Evolutionary conservation across 1,140 invertebrate genomes (phyloP).

Genomic region (Heliconius himera): DNA sequence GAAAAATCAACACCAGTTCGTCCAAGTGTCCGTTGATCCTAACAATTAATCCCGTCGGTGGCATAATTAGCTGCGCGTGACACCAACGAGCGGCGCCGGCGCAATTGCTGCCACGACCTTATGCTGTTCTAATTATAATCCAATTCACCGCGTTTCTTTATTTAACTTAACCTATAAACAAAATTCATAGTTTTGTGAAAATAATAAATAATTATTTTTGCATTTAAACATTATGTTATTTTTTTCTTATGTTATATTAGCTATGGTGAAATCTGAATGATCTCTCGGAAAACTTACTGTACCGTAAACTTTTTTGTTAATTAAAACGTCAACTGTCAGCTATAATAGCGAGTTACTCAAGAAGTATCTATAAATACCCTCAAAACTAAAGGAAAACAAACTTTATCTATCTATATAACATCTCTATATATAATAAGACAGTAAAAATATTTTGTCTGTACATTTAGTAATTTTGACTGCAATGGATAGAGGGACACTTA

Average conservation of each 20-base stretch:
- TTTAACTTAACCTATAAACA: constrained; percentile 8
- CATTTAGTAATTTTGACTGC: too few relatives aligned
- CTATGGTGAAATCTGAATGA: too few relatives aligned
- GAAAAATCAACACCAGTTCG: neutral
- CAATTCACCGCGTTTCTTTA: constrained; percentile 18
- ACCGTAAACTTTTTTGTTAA: too few relatives aligned
- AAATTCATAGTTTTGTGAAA: neutral
- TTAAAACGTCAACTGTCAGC: too few relatives aligned
- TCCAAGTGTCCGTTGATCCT: constrained; percentile 39
- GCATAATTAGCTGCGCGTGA: constrained; percentile 55
- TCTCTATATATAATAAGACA: too few relatives aligned
- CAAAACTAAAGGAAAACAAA: too few relatives aligned
- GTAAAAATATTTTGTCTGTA: too few relatives aligned
- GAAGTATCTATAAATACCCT: too few relatives aligned
- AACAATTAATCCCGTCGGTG: constrained; percentile 57
- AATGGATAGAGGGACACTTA: too few relatives aligned
- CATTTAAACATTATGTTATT: neutral
- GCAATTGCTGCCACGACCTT: constrained; percentile 46
- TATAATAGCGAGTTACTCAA: too few relatives aligned
- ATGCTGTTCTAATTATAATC: constrained; percentile 33
- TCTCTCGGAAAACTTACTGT: too few relatives aligned
- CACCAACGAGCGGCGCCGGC: constrained; percentile 55
- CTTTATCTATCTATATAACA: too few relatives aligned
- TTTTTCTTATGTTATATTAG: neutral
- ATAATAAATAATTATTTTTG: constrained; percentile 7